phyloP scores from a whole-genome alignment of 2,888 invertebrate species.

The Cantharis rufa region DNA sequence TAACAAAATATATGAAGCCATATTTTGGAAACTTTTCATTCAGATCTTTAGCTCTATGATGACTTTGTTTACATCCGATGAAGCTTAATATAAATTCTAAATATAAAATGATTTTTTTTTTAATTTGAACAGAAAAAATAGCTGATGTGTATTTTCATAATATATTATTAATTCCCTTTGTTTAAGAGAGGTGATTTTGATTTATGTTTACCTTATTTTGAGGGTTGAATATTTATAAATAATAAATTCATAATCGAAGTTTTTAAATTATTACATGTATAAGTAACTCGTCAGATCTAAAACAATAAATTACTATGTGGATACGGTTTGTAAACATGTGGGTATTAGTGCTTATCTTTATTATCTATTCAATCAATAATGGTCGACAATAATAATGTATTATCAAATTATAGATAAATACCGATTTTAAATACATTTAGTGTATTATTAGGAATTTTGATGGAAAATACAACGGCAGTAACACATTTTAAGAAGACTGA shows the following conservation, averaged over 20 bases:
- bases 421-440: background rate
- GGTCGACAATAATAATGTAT: background rate
- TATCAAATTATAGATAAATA: background rate
- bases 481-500: background rate
- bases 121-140: no score
- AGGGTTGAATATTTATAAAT: background rate
- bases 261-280: background rate
- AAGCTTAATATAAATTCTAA: no score
- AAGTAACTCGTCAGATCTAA: background rate
- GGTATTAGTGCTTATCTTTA: background rate
- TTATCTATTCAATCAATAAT: background rate
- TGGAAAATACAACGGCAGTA: background rate
- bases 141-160: no score
- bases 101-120: no score
- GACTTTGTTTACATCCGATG: no score
- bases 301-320: background rate
- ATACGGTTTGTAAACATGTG: background rate
- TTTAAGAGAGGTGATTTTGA: no score
- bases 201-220: no score
- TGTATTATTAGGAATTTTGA: background rate
- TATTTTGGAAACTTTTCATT: no score
- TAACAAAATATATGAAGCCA: no score
- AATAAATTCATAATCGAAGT: background rate
- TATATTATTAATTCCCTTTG: no score
- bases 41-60: no score